Evolutionary conservation across 2,797 vertebrate genomes (phyloP).

Genomic region (Melanotaenia trifasciata): DNA sequence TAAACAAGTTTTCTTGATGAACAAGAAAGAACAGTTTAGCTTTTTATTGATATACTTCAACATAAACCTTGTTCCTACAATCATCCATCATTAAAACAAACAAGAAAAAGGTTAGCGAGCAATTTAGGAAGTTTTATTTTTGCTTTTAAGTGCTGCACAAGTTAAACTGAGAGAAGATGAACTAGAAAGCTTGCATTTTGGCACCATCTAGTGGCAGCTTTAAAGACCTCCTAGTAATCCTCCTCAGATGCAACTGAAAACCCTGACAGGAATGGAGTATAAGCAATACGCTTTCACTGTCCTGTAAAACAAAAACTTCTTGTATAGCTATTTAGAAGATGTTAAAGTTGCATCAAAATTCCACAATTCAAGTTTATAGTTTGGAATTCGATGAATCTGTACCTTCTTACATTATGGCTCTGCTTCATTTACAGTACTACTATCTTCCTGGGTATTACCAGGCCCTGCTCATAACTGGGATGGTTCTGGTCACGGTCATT

Average conservation of each 20-base stretch:
- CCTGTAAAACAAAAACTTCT: background rate
- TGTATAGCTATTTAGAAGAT: background rate
- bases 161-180: background rate
- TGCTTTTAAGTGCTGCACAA: too few species aligned
- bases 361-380: background rate
- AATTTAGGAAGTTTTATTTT: too few species aligned
- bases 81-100: too few species aligned
- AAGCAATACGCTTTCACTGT: too few species aligned
- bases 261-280: too few species aligned
- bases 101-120: too few species aligned
- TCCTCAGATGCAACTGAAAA: background rate
- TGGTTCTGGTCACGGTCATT: constrained; percentile 81
- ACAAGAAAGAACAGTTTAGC: background rate
- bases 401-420: background rate
- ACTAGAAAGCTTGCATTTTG: constrained; percentile 1
- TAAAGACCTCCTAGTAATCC: background rate
- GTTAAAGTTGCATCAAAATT: background rate
- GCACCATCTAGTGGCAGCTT: constrained; percentile 37
- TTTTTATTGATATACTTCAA: background rate
- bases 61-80: too few species aligned
- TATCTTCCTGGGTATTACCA: constrained; percentile 87
- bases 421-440: constrained; percentile 75
- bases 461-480: constrained; percentile 82
- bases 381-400: background rate
- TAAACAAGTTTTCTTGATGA: background rate